phyloP scores from a whole-genome alignment of 2,113 vertebrate genomes.

The Perca fluviatilis region DNA sequence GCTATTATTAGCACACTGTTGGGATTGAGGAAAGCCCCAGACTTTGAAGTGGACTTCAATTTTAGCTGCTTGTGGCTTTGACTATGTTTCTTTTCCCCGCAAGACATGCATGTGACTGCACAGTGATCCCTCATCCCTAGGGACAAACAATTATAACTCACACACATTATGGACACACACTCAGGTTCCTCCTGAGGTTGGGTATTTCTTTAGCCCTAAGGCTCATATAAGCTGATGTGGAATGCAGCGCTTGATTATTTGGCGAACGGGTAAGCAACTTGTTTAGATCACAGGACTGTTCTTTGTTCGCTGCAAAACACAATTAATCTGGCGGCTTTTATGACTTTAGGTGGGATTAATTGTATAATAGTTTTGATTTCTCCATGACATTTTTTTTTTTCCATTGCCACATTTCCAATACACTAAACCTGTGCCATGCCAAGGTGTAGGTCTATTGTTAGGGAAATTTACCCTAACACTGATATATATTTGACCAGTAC shows the following conservation, averaged over 20 bases:
- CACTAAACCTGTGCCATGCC: slow-evolving; percentile 9
- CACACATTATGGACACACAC: slow-evolving; percentile 16
- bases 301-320: slow-evolving; percentile 68
- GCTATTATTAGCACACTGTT: slow-evolving; percentile 63
- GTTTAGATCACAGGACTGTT: slow-evolving; percentile 73
- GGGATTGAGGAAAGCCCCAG: slow-evolving; percentile 66
- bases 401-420: slow-evolving; percentile 23
- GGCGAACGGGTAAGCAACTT: slow-evolving; percentile 59
- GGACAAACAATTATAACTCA: slow-evolving; percentile 71
- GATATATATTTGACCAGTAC: background rate
- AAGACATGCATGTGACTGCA: slow-evolving; percentile 76
- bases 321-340: slow-evolving; percentile 65
- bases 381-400: slow-evolving; percentile 38
- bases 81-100: slow-evolving; percentile 27
- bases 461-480: background rate
- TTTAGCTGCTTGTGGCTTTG: slow-evolving; percentile 65
- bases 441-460: background rate
- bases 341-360: slow-evolving; percentile 69
- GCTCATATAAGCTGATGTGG: slow-evolving; percentile 77
- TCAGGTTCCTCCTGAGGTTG: slow-evolving; percentile 33
- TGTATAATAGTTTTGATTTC: slow-evolving; percentile 52
- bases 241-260: slow-evolving; percentile 76
- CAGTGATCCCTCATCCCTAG: slow-evolving; percentile 54
- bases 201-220: slow-evolving; percentile 63
- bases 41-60: slow-evolving; percentile 70